phyloP scores from a whole-genome alignment of 1,140 invertebrate genomes.

The Magallana gigas region DNA sequence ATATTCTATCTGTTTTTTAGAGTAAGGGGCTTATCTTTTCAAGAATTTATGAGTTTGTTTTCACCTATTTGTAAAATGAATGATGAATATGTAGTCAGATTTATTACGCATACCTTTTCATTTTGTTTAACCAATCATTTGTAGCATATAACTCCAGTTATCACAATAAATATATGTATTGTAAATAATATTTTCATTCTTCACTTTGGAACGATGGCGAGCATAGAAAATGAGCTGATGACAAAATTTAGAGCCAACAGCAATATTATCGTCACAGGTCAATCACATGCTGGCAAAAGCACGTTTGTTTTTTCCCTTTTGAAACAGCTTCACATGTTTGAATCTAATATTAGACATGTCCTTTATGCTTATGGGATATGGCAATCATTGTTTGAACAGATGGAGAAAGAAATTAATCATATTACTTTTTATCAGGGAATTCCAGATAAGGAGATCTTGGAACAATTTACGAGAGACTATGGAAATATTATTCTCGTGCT shows the following conservation, averaged over 20 bases:
- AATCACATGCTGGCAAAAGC: conserved; percentile 1
- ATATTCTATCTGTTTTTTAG: conserved; percentile 46
- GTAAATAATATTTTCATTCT: background rate
- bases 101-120: conserved; percentile 39
- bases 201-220: background rate
- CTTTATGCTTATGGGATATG: conserved; percentile 37
- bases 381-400: conserved; percentile 46
- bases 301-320: conserved; percentile 23
- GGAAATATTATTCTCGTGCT: conserved; percentile 40
- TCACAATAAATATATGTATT: conserved; percentile 13
- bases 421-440: conserved; percentile 47
- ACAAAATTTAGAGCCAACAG: conserved; percentile 8
- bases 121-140: conserved; percentile 38
- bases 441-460: conserved; percentile 23
- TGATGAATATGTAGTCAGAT: conserved; percentile 49
- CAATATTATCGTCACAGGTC: conserved; percentile 30
- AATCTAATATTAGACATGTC: background rate
- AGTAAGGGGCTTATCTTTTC: conserved; percentile 33
- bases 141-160: background rate
- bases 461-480: background rate
- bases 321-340: conserved; percentile 35
- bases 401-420: conserved; percentile 41
- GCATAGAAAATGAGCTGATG: background rate
- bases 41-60: conserved; percentile 39
- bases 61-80: background rate